phyloP scores from a whole-genome alignment of 2,113 vertebrate genomes.

The Lichenostomus cassidix region DNA sequence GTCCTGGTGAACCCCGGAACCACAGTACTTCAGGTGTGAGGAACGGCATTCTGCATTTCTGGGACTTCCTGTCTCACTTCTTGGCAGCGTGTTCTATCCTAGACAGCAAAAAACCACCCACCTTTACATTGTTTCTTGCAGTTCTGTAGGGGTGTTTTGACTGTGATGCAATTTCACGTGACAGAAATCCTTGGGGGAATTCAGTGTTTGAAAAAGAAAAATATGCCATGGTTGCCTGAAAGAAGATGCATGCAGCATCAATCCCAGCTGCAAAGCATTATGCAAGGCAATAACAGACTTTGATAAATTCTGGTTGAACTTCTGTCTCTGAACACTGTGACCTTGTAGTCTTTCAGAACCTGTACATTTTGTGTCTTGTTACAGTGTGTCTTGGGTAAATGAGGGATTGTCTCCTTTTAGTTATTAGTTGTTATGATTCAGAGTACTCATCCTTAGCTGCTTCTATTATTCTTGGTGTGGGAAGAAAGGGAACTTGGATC shows the following conservation, averaged over 20 bases:
- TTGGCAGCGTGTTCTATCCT: not conserved
- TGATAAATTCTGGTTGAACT: not conserved
- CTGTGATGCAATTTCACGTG: not conserved
- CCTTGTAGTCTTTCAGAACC: not conserved
- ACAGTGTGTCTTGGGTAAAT: not conserved
- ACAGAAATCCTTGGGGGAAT: not conserved
- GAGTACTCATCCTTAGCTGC: not conserved
- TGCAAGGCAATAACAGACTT: not conserved
- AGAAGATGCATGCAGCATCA: not conserved
- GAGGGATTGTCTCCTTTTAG: not conserved
- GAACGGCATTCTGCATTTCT: not conserved
- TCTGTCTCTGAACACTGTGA: not conserved
- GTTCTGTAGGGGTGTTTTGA: not conserved
- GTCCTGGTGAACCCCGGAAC: conserved; percentile 91
- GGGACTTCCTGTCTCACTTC: not conserved
- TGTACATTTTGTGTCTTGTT: not conserved
- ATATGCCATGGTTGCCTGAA: not conserved
- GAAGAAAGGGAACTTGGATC: not conserved
- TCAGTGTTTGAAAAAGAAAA: not conserved
- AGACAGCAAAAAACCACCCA: not conserved
- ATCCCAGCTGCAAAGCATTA: not conserved
- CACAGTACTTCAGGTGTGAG: conserved; percentile 89
- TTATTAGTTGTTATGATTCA: not conserved
- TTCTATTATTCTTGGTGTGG: not conserved
- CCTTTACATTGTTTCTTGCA: not conserved